Percentiles rank a stretch among this genome's conserved stretches.
These are phyloP conservation scores for Apistogramma diplotaenia DNA, from an alignment of 2,113 vertebrate genomes.

Conservation along the genomic window DNA sequence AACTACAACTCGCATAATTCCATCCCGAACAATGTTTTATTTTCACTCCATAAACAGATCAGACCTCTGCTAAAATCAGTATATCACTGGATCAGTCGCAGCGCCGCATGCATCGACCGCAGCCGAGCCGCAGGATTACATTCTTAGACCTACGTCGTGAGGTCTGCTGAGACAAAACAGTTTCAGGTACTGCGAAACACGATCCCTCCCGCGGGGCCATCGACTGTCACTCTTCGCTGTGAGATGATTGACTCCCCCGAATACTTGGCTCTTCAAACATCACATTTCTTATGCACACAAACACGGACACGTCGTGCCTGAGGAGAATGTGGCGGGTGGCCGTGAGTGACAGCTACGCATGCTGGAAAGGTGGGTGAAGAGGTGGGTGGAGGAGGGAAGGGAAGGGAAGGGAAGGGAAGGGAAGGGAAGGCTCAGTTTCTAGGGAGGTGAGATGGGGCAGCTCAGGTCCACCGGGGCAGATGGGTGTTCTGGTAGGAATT, in stretches of 20 bases:
- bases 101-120: slow-evolving; percentile 8
- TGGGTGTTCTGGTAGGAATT: slow-evolving; percentile 56
- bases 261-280: slow-evolving; percentile 33
- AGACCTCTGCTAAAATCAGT: slow-evolving; percentile 17
- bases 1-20: not conserved
- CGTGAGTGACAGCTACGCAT: slow-evolving; percentile 56
- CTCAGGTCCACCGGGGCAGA: slow-evolving; percentile 50
- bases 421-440: slow-evolving; percentile 24
- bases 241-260: slow-evolving; percentile 56
- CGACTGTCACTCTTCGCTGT: slow-evolving; percentile 26
- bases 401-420: not conserved
- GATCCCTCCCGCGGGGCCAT: slow-evolving; percentile 41
- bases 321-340: slow-evolving; percentile 43
- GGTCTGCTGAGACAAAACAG: slow-evolving; percentile 50
- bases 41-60: slow-evolving; percentile 4
- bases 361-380: slow-evolving; percentile 16
- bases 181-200: slow-evolving; percentile 46
- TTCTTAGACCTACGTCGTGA: slow-evolving; percentile 12
- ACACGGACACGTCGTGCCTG: slow-evolving; percentile 27
- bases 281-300: slow-evolving; percentile 56
- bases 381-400: not conserved
- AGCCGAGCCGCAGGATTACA: slow-evolving; percentile 25
- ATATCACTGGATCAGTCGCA: slow-evolving; percentile 29
- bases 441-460: slow-evolving; percentile 49
- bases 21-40: slow-evolving; percentile 5